These are phyloP conservation scores for Drosophila jambulina DNA, from an alignment of 1,140 invertebrate genomes.

Conservation along the genomic window DNA sequence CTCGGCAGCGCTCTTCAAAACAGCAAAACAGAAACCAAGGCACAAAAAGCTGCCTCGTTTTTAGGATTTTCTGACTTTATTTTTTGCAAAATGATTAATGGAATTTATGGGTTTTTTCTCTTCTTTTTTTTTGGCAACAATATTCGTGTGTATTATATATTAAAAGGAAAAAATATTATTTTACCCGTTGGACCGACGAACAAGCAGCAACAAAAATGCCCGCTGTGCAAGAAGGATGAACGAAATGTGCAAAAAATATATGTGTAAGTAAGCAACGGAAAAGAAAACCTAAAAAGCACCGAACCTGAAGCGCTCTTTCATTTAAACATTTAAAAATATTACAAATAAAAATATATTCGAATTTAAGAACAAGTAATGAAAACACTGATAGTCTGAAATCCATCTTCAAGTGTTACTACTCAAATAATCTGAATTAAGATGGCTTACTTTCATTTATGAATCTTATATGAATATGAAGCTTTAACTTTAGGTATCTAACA, in stretches of 20 bases:
- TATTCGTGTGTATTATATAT: conserved; percentile 40
- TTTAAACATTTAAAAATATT: not conserved
- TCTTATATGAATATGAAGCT: not conserved
- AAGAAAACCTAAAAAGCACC: not conserved
- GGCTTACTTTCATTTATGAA: not conserved
- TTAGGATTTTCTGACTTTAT: conserved; percentile 39
- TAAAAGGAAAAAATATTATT: conserved; percentile 58
- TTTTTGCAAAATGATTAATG: conserved; percentile 73
- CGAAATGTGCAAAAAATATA: conserved; percentile 32
- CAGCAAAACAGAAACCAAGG: conserved; percentile 29
- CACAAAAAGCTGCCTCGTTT: conserved; percentile 43
- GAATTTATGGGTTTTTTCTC: conserved; percentile 44
- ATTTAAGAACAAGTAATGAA: not conserved
- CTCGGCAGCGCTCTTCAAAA: conserved; percentile 37
- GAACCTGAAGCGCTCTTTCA: not conserved
- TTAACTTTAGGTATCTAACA: not conserved
- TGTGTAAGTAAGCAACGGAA: conserved; percentile 1
- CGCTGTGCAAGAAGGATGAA: conserved; percentile 51
- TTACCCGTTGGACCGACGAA: conserved; percentile 21
- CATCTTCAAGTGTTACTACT: too few species aligned
- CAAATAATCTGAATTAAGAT: not conserved
- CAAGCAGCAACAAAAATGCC: conserved; percentile 40
- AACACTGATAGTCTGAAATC: too few species aligned
- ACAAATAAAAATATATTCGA: not conserved
- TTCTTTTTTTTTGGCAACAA: conserved; percentile 31